Evolutionary conservation across 2,888 invertebrate species (phyloP).

Genomic region (Ophioninae sp.): DNA sequence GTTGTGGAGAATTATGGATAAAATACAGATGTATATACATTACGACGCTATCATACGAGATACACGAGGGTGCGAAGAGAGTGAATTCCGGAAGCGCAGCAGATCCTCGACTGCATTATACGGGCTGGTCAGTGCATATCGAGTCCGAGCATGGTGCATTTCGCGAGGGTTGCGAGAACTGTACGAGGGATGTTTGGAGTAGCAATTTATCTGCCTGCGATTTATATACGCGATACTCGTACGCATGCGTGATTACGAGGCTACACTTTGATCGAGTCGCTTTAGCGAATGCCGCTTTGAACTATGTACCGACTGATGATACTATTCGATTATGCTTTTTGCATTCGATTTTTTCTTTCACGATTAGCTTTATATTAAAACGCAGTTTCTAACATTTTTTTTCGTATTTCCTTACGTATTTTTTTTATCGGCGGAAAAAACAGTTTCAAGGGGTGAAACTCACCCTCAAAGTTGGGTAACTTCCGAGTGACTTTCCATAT

Average conservation of each 20-base stretch:
- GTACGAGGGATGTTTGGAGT: constrained; percentile 46
- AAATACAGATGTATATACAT: neutral
- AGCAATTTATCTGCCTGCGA: constrained; percentile 37
- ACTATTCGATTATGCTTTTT: too few relatives aligned
- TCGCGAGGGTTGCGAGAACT: constrained; percentile 39
- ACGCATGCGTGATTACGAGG: neutral
- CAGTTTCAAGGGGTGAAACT: too few relatives aligned
- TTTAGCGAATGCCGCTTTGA: neutral
- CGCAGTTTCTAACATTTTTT: too few relatives aligned
- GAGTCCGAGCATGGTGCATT: constrained; percentile 27
- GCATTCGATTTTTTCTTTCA: too few relatives aligned
- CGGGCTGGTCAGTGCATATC: constrained; percentile 37
- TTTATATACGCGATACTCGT: neutral
- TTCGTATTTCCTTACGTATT: too few relatives aligned
- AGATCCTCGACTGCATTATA: constrained; percentile 53
- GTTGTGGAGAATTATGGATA: neutral
- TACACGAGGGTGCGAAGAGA: constrained; percentile 50
- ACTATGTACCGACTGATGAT: neutral
- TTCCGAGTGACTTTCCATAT: too few relatives aligned
- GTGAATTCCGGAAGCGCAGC: constrained; percentile 52
- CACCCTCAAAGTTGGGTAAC: too few relatives aligned
- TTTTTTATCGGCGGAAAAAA: too few relatives aligned
- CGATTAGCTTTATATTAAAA: too few relatives aligned
- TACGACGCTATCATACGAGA: constrained; percentile 37
- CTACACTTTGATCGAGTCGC: too few relatives aligned